Conservation (phyloP, 2,113 vertebrate species). For the Neogobius melanostomus region DNA sequence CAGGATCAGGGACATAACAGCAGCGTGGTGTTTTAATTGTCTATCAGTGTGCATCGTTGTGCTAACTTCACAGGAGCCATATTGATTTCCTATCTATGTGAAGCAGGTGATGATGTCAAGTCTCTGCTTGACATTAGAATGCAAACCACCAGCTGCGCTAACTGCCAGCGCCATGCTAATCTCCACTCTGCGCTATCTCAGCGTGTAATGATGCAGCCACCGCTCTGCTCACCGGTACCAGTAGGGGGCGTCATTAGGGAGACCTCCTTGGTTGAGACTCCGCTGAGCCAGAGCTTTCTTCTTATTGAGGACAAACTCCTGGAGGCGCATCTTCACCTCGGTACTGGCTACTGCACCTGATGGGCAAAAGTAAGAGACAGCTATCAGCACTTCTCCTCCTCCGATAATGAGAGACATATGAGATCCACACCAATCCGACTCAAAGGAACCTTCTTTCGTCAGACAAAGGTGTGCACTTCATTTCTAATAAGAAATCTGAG, state of each 20-base stretch:
- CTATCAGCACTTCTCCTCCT: background rate
- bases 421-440: background rate
- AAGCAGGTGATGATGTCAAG: constrained; percentile 15
- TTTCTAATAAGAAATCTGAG: background rate
- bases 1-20: background rate
- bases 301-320: constrained; percentile 98
- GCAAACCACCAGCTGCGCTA: constrained; percentile 1
- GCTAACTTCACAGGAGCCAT: background rate
- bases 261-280: constrained; percentile 90
- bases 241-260: constrained; percentile 91
- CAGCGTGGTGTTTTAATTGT: constrained; percentile 4
- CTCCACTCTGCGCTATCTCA: background rate
- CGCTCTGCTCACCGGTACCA: constrained; percentile 89
- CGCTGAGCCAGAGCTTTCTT: constrained; percentile 97
- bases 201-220: background rate
- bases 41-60: background rate
- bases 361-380: background rate
- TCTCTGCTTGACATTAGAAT: constrained; percentile 10
- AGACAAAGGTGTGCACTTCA: background rate
- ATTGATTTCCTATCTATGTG: constrained; percentile 13
- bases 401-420: background rate
- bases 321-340: constrained; percentile 96
- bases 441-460: background rate
- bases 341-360: constrained; percentile 97
- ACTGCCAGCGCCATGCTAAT: constrained; percentile 5